These are phyloP conservation scores for Pterocles orientalis DNA, from an alignment of 2,113 vertebrate species.

Conservation along the genomic window DNA sequence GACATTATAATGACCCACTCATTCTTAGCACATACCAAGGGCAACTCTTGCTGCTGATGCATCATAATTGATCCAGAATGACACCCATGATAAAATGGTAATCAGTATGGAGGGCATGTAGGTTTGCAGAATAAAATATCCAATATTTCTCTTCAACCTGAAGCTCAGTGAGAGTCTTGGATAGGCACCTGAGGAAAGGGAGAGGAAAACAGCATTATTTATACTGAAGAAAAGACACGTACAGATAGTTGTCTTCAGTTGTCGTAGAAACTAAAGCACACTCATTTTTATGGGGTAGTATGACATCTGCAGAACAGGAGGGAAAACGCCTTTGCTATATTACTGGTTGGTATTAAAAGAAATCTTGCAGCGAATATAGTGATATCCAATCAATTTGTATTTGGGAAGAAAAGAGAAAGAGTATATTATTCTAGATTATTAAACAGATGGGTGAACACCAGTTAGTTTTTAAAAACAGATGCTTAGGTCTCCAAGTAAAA, in stretches of 20 bases:
- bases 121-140: slow-evolving; percentile 98
- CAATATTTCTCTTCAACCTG: slow-evolving; percentile 97
- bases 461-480: background rate
- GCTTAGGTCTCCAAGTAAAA: slow-evolving; percentile 7
- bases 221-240: slow-evolving; percentile 5
- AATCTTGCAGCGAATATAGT: background rate
- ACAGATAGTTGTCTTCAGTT: slow-evolving; percentile 41
- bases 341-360: background rate
- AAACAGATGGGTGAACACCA: background rate
- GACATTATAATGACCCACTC: slow-evolving; percentile 26
- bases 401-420: background rate
- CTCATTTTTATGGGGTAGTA: background rate
- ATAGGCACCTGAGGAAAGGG: slow-evolving; percentile 86
- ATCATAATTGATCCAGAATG: slow-evolving; percentile 99
- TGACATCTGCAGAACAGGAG: slow-evolving; percentile 33
- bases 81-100: slow-evolving; percentile 98
- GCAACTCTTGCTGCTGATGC: slow-evolving; percentile 97
- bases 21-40: slow-evolving; percentile 84
- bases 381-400: background rate
- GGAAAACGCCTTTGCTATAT: background rate
- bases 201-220: slow-evolving; percentile 12
- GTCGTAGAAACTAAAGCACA: slow-evolving; percentile 20
- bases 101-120: slow-evolving; percentile 99
- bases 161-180: slow-evolving; percentile 97
- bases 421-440: background rate